These are phyloP conservation scores for Neria commutata DNA, from an alignment of 2,888 invertebrate species.

Conservation along the genomic window DNA sequence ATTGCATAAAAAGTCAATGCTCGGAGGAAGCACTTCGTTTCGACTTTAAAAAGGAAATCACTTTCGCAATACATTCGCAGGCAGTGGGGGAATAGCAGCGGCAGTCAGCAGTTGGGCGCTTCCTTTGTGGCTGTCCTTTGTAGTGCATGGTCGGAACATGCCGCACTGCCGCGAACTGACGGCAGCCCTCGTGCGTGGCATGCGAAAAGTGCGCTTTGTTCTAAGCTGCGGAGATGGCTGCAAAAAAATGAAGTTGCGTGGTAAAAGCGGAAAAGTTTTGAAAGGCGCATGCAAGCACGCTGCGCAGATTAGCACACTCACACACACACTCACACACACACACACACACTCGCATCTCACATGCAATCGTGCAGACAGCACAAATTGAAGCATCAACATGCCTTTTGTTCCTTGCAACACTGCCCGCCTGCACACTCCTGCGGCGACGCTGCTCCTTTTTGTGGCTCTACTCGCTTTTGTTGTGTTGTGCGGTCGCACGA, in stretches of 20 bases:
- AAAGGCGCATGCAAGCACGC: conserved; percentile 18
- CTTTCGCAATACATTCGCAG: too few species aligned
- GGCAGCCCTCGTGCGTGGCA: neutral
- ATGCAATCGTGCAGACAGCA: neutral
- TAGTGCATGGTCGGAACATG: neutral
- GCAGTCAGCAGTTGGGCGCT: too few species aligned
- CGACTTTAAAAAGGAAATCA: too few species aligned
- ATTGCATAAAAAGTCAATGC: too few species aligned
- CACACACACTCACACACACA: neutral
- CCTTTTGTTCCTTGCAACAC: conserved; percentile 3
- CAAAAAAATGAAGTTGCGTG: neutral
- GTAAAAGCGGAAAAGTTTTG: neutral
- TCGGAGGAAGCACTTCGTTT: too few species aligned
- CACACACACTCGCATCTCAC: neutral
- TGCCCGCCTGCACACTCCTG: too few species aligned
- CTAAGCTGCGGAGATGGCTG: neutral
- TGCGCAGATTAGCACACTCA: conserved; percentile 9
- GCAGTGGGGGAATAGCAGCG: too few species aligned
- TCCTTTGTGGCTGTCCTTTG: too few species aligned
- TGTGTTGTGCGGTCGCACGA: neutral
- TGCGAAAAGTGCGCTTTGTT: neutral
- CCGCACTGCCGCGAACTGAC: conserved; percentile 9
- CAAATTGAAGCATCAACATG: neutral
- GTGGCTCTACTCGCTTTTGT: neutral
- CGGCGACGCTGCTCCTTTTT: neutral